phyloP scores from a whole-genome alignment of 1,140 invertebrate species.

The Palaemon carinicauda region DNA sequence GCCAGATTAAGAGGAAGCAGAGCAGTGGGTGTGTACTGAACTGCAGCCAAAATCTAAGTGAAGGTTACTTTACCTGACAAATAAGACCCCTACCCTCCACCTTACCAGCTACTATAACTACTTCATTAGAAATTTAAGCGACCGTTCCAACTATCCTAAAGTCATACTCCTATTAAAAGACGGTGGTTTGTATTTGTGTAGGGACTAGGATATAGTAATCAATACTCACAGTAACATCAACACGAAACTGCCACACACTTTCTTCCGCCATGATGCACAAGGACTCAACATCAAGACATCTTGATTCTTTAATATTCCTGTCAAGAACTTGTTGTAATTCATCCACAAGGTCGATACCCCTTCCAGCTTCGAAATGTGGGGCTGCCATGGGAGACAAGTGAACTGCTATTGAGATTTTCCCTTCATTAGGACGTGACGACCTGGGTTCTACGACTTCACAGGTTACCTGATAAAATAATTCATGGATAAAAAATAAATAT shows the following conservation, averaged over 20 bases:
- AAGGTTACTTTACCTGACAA: too few species aligned
- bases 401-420: constrained; percentile 26
- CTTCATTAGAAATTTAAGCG: too few species aligned
- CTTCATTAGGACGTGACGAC: constrained; percentile 39
- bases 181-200: too few species aligned
- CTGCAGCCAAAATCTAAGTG: too few species aligned
- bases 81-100: too few species aligned
- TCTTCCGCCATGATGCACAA: constrained; percentile 91
- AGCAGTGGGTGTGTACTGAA: too few species aligned
- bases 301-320: constrained; percentile 82
- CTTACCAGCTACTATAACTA: too few species aligned
- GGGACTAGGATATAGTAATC: background rate
- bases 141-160: too few species aligned
- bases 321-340: constrained; percentile 86
- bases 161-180: too few species aligned
- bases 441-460: constrained; percentile 43
- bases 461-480: constrained; percentile 9
- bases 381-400: constrained; percentile 49
- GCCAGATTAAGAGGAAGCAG: too few species aligned
- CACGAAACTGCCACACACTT: constrained; percentile 66
- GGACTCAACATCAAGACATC: constrained; percentile 91
- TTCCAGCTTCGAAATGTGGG: constrained; percentile 63
- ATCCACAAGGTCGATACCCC: constrained; percentile 76
- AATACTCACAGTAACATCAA: constrained; percentile 37
- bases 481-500: too few species aligned